Evolutionary conservation across 1,140 invertebrate genomes (phyloP), one percentile per base, ranked within the genome.

Genomic region (Drosophila tani): DNA sequence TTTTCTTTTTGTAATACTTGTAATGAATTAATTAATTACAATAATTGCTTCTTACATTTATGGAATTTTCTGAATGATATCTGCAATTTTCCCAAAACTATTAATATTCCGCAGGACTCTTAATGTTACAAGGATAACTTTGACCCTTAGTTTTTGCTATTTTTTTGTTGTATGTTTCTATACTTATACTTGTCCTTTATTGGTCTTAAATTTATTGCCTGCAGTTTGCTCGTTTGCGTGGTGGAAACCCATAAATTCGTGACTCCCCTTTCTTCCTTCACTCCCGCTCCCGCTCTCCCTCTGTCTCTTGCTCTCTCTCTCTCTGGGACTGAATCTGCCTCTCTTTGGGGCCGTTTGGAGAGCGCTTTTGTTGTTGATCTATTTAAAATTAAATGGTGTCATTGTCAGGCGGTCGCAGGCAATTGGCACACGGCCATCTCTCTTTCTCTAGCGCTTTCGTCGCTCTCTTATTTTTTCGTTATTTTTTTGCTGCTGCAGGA

Each of bases 331-430:
- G 32, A 35, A 4, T 35, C 14, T 19, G 32, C 19, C 32, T n/a
- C 45, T 35, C 58, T 35, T 14, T 27, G 21, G 50, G 11, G 29
- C 50, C 50, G 6, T 4, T 55, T 38, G 24, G 24, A 43, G 53
- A 64, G 64, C n/a, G 65, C 32, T 21, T 59, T 65, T 80, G 43
- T 63, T 57, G 66, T 65, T 76, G 80, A 79, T 82, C 82, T 80
- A 87, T 70, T 79, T 86, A 57, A 82, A 70, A 78, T 79, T 49
- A 82, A 82, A 83, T 78, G 77, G 76, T 88, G 84, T 87, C 84
- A 83, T 80, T 87, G 80, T 77, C 80, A 82, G 71, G 69, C 57
- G 47, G 50, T 68, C 51, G 47, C 50, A 51, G 59, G 62, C 49
- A 71, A 71, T 35, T 71, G 49, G 68, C 68, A 53, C 60, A 60